Base-by-base conservation (phyloP, 2,113 vertebrate species). In the Xenopus tropicalis region DNA sequence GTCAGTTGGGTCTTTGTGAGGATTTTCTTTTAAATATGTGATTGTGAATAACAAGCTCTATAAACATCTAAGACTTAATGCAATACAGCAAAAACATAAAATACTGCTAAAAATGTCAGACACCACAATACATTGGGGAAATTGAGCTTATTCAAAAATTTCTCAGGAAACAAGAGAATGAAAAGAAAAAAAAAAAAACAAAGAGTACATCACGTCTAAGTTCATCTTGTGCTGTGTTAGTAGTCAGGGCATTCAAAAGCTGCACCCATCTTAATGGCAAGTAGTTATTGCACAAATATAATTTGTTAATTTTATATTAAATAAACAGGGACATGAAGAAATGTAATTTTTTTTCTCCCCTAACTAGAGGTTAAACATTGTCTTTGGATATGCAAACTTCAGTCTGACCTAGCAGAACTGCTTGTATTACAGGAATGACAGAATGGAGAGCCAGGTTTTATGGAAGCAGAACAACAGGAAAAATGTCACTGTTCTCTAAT, bases 261-360 rank as follows among this genome's bases (percentile, higher is more conserved):
- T 83, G 84, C 81, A 79, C 89, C 90, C 86, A 80, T 86, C 84
- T 81, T 84, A 87, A 87, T 79, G 86, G 87, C 88, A 87, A 91
- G 90, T 90, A 91, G 89, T 91, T 90, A 91, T 90, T 91, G 91
- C 91, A 92, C 91, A 88, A 88, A 90, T 81, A 87, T 87, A 86
- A 85, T 84, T 80, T 84, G 86, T 87, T 84, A 86, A 79, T 83
- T 85, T 89, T 77, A 82, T 82, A 83, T 82, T 82, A 70, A 57
- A 81, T 59, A 56, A 81, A 77, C 78, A 81, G 83, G 82, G 82
- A 73, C 16, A 52, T 52, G 57, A 70, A 72, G 63, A 68, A 72
- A 78, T 69, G 44, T 68, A 52, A 23, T 46, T 52, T 37, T 68
- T 46, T 37, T 37, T 37, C 29, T 65, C 63, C 61, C 22, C 43